Base-by-base conservation (phyloP, 2,888 invertebrate species). In the Lasioglossum pauxillum region DNA sequence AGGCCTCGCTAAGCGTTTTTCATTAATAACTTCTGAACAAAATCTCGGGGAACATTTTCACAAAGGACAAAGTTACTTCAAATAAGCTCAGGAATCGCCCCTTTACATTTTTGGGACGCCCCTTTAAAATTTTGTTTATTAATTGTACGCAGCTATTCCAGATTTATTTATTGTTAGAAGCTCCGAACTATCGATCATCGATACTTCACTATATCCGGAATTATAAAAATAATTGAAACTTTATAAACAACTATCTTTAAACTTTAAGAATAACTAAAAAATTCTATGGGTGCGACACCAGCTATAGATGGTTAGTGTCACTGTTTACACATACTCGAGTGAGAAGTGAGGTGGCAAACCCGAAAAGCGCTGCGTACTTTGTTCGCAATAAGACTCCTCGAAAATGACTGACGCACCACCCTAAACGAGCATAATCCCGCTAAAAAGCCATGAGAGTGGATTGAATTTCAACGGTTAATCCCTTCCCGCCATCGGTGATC, bases 391-490 rank as follows among this genome's bases (percentile, higher is more conserved):
- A 69, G 74, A 44, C 16, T 60, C 46, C 41, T 69, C 31, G 41
- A 74, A 31, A 67, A 46, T 46, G 80, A 73, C 84, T 75, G 80
- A 72, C 76, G 73, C 53, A 38, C 0, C 53, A 38, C 0, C 53
- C 44, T 46, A 72, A 84, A 76, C 73, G 75, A 57, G 60, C 53
- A 38, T 84, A 75, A 82, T 73, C 73, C 41, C 44, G 57, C 19
- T 79, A 41, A 73, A 76, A 82, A 84, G 75, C 41, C 72, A 75
- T 12, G n/a, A 75, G 85, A 85, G 85, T 75, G 85, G 81, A 85
- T 86, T 82, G 85, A 82, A 85, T 82, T 78, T 73, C 82, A 84
- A 72, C 73, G 78, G 75, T 44, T 86, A 82, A 86, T 82, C 82
- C 60, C 72, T n/a, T 35, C 78, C 31, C 78, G 76, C 60, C 57